Evolutionary conservation across 2,797 vertebrate species (phyloP), one percentile per base, ranked within the genome.

Genomic region (Enteromius fasciolatus): DNA sequence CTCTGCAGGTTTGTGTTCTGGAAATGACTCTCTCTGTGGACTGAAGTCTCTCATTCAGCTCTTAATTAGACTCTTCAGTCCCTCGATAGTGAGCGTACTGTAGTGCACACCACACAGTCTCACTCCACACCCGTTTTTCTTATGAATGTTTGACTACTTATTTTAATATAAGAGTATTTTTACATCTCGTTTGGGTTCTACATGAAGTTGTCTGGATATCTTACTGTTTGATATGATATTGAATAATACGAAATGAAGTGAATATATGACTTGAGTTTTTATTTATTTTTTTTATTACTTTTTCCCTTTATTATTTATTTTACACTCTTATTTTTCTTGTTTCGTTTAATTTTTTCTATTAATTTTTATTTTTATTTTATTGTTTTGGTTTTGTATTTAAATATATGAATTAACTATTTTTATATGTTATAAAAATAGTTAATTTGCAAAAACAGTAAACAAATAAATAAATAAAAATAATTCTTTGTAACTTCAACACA

Each of bases 131-230:
- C 59, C 84, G 3, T 41, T 90, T 78, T 89, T 91, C 91, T 90
- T 73, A 78, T 92, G 90, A 88, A 91, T 87, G 90, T 92, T n/a
- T n/a, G 74, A 91, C 90, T 89, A 85, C 84, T 59, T 91, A 91
- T 89, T 91, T 92, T 89, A 84, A 90, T 90, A 86, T 83, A 57
- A 87, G 81, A 61, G 33, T 80, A 46, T 87, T 93, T 92, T 91
- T 94, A 93, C 93, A 93, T 93, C 92, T 92, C 94, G 81, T 92
- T 94, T 93, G 92, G 36, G 77, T 91, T 91, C 46, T 81, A 68
- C 94, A 94, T 94, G 93, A 94, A 94, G 91, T 48, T 93, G 93
- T 28, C 2, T 86, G 90, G 92, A 91, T 84, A 83, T 87, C 25
- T 85, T 75, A 10, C 44, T 78, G 54, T 61, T 75, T 83, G 48